phyloP scores from a whole-genome alignment of 2,797 vertebrate species.

The Argentina silus region DNA sequence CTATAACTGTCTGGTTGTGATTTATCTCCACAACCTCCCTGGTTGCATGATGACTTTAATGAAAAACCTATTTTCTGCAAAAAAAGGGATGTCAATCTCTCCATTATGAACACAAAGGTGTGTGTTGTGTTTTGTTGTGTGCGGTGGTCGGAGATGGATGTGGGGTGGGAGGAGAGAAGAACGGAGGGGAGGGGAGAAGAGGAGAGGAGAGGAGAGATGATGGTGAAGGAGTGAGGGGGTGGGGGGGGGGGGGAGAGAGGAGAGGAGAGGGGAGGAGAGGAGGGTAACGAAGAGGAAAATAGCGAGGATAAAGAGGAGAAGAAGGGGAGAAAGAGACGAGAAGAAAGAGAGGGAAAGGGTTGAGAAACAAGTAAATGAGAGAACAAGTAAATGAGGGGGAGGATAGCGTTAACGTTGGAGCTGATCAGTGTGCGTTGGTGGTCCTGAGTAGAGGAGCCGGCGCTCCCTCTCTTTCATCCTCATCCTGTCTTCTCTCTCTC shows the following conservation, averaged over 20 bases:
- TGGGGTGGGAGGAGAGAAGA: background rate
- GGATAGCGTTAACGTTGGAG: background rate
- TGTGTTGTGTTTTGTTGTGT: background rate
- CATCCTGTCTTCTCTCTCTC: constrained; percentile 47
- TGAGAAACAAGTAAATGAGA: background rate
- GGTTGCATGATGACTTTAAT: background rate
- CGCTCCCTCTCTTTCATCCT: constrained; percentile 60
- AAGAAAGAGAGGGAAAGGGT: background rate
- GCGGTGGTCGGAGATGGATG: too few relatives aligned
- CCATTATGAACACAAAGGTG: background rate
- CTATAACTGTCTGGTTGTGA: background rate
- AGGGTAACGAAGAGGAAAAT: background rate
- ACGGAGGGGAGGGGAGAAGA: background rate
- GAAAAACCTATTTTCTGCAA: too few relatives aligned
- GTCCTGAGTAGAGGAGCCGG: constrained; percentile 28
- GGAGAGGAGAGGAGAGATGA: background rate
- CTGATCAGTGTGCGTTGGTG: background rate
- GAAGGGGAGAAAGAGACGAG: background rate
- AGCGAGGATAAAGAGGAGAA: background rate
- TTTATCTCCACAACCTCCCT: background rate
- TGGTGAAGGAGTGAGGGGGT: background rate
- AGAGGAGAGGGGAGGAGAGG: background rate
- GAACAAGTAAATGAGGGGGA: background rate
- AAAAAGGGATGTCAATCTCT: too few relatives aligned
- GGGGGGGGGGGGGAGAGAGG: background rate